Evolutionary conservation across 2,888 invertebrate genomes (phyloP), one percentile per base, ranked within the genome.

Genomic region (Amaurobius ferox): DNA sequence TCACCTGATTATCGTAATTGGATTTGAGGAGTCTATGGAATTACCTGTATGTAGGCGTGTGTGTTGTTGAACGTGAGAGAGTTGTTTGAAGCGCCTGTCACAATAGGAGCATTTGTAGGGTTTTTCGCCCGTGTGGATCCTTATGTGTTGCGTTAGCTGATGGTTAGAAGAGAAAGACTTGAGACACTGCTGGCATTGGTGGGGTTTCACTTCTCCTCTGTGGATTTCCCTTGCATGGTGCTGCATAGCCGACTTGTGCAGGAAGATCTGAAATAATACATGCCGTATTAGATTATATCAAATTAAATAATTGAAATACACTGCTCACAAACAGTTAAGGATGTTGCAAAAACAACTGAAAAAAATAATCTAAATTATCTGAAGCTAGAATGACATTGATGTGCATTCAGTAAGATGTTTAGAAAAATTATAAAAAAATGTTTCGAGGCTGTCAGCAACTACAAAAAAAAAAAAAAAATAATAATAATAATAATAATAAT

Each of bases 21-120:
- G 35, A 35, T 9, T 35, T 5, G 9, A 35, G 9, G 35, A 9
- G 6, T 35, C 9, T 5, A 30, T 62, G 32, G 7, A 11, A 95
- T 94, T 91, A 98, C 98, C 98, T 92, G 98, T 98, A 92, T 98
- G 98, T 87, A 98, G 93, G 90, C 98, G 94, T 71, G 98, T 98
- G 91, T 98, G 98, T 91, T 98, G 98, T 91, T 98, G 98, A 11
- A 98, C 97, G 92, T 98, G 98, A 90, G 97, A 97, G 88, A 98
- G 94, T 92, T 98, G 98, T 91, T 98, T 98, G 93, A 98, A 98
- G 91, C 98, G 94, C 89, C 98, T 93, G 92, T 98, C 98, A 92
- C 98, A 98, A 93, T 98, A 98, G 91, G 96, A 96, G 93, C 98
- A 98, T 93, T 97, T 97, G 93, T 98, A 98, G 16, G 98, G 98